These are phyloP conservation scores for Nemopilema nomurai DNA, from an alignment of 30 jellyfish, hydroid and myxozoan species.

Conservation along the genomic window DNA sequence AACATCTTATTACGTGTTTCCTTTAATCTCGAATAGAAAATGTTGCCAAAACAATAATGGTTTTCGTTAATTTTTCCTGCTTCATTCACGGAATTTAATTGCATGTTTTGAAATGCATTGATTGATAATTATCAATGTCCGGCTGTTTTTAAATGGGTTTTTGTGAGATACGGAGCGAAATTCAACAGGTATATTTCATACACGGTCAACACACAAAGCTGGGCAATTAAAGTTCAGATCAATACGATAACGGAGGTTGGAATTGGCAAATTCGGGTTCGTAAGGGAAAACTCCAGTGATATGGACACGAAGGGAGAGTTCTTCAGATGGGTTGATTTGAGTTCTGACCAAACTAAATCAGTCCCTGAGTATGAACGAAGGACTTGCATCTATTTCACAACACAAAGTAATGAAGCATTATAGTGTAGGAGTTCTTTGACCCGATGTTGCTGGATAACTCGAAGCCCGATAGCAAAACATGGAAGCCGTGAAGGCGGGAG, in stretches of 20 bases:
- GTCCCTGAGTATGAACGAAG: no score
- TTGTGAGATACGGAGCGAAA: neutral
- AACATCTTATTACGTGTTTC: neutral
- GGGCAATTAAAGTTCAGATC: neutral
- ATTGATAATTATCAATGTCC: neutral
- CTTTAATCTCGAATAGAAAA: neutral
- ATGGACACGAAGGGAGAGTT: no score
- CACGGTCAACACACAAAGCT: neutral
- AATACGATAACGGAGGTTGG: neutral
- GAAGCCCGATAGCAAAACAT: neutral
- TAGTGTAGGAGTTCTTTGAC: no score
- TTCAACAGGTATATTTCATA: neutral
- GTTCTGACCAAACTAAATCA: no score
- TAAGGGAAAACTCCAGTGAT: no score
- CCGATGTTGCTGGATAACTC: no score
- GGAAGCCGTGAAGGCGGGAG: neutral
- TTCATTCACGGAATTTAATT: neutral
- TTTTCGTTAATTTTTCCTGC: neutral
- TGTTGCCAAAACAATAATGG: neutral
- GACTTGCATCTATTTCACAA: no score
- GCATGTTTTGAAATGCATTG: neutral
- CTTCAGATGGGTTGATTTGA: no score
- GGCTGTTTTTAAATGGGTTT: neutral
- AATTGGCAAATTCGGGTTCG: neutral
- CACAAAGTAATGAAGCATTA: no score